These are phyloP conservation scores for Leptocoma aspasia DNA, from an alignment of 2,113 vertebrate species.

Conservation along the genomic window DNA sequence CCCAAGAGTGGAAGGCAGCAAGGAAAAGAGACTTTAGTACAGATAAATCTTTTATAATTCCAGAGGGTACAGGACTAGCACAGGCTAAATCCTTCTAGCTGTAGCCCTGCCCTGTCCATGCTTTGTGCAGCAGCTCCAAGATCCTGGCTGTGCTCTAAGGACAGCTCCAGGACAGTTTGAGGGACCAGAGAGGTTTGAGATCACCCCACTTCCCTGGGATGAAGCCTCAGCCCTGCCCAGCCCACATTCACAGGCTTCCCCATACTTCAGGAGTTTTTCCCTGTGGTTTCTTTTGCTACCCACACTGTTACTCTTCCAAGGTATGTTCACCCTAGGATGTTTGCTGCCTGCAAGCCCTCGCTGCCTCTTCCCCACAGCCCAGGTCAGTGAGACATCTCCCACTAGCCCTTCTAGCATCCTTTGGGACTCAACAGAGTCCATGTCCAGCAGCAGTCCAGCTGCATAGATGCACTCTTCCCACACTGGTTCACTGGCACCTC, in stretches of 20 bases:
- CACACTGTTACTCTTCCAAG: not conserved
- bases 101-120: not conserved
- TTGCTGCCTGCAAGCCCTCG: not conserved
- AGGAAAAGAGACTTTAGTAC: not conserved
- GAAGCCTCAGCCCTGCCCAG: not conserved
- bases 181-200: not conserved
- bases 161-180: not conserved
- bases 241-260: not conserved
- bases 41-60: not conserved
- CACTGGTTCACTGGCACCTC: not conserved
- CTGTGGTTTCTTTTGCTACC: not conserved
- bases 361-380: not conserved
- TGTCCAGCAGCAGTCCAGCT: not conserved
- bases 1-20: not conserved
- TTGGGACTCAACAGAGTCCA: not conserved
- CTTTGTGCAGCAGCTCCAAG: not conserved
- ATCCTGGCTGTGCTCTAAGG: not conserved
- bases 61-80: not conserved
- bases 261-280: not conserved
- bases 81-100: not conserved
- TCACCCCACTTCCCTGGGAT: not conserved
- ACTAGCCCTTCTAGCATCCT: not conserved
- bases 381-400: not conserved
- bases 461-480: not conserved
- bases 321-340: not conserved